Evolutionary conservation across 2,888 invertebrate species (phyloP), one percentile per base, ranked within the genome.

Genomic region (Ischnus inquisitorius): DNA sequence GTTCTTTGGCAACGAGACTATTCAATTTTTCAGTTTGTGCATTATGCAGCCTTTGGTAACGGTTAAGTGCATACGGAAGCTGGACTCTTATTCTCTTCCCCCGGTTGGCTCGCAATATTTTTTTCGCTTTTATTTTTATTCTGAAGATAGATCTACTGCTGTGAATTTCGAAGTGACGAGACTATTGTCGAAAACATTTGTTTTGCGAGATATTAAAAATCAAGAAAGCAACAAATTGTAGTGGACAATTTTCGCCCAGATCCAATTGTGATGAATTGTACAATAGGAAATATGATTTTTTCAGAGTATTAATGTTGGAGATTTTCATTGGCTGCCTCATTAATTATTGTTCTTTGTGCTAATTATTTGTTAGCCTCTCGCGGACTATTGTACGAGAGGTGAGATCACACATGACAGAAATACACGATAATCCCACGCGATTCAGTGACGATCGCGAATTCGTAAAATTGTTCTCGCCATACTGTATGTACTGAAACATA

Each of bases 291-390:
- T 34, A 1, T 34, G 8, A 34, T 34, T 34, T 34, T 34, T 0
- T 1, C 34, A 34, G 4, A 34, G 8, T 8, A 34, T 34, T 34
- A 34, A 34, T 4, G 34, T 4, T 34, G 34, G 34, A 2, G 34
- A 34, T 34, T 34, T 34, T 34, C 8, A 34, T 34, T 34, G 6
- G 34, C 34, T 34, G 8, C 8, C 4, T 34, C 34, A 34, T 34
- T 34, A 34, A 6, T 34, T 34, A 34, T 34, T 34, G 4, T 34
- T 6, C 34, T 34, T 34, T 48, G n/a, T 3, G 12, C 86, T 89
- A 89, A 88, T 89, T 89, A 88, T 89, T 89, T 89, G 88, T 81
- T 78, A 82, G 83, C 16, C 69, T 86, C 85, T 84, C 34, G 85
- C 84, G 84, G 87, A 84, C 86, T 87, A 88, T 86, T 82, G 77